Evolutionary conservation across 1,140 invertebrate species (phyloP).

Genomic region (Nymphalis io): DNA sequence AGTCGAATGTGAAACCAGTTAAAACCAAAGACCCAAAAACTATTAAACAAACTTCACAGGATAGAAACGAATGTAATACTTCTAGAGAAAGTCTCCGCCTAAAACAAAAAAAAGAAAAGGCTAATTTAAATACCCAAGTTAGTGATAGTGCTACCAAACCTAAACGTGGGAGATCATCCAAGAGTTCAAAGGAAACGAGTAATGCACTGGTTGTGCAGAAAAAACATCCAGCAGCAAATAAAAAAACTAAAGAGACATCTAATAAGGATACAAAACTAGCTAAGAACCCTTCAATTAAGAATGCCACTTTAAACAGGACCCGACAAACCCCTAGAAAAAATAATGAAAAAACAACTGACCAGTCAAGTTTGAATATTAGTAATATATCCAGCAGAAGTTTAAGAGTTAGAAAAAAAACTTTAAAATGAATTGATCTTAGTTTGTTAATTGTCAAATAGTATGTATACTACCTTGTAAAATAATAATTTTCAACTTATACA

Average conservation of each 20-base stretch:
- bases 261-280: not conserved
- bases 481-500: slow-evolving; percentile 5
- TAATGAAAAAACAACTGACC: slow-evolving; percentile 9
- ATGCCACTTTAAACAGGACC: slow-evolving; percentile 10
- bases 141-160: not conserved
- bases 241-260: slow-evolving; percentile 10
- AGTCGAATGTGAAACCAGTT: not conserved
- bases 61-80: slow-evolving; percentile 22
- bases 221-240: not conserved
- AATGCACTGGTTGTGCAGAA: not conserved
- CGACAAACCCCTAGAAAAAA: slow-evolving; percentile 13
- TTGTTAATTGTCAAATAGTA: not conserved
- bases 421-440: slow-evolving; percentile 6
- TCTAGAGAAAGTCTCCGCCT: slow-evolving; percentile 33
- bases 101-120: slow-evolving; percentile 22
- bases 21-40: slow-evolving; percentile 12
- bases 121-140: slow-evolving; percentile 4
- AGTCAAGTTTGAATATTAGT: slow-evolving; percentile 26
- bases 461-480: not conserved
- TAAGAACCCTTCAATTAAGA: slow-evolving; percentile 4
- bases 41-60: not conserved
- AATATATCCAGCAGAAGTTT: slow-evolving; percentile 31
- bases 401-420: slow-evolving; percentile 23
- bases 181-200: not conserved
- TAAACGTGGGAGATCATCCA: not conserved